Percentiles rank a stretch among this genome's conserved stretches.
Evolutionary conservation across 2,797 vertebrate species (phyloP).

Genomic region (Catostomus latipinnis): DNA sequence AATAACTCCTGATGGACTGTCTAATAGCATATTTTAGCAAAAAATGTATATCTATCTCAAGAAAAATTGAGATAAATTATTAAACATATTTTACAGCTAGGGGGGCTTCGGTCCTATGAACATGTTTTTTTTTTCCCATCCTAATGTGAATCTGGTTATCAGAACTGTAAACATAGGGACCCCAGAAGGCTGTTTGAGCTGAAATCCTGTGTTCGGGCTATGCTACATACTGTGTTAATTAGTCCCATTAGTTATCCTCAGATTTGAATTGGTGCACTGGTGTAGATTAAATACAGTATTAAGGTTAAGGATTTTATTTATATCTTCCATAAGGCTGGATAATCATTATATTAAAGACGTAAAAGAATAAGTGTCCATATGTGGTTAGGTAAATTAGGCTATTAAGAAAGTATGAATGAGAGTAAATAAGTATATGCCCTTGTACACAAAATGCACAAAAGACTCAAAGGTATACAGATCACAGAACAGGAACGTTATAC

Average conservation of each 20-base stretch:
- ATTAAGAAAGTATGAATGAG: slow-evolving; percentile 26
- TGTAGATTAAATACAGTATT: slow-evolving; percentile 29
- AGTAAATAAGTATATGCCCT: slow-evolving; percentile 1
- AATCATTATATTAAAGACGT: slow-evolving; percentile 40
- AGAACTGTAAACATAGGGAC: slow-evolving; percentile 4
- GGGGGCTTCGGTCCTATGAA: neutral
- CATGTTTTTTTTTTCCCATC: slow-evolving; percentile 4
- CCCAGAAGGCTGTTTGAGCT: slow-evolving; percentile 15
- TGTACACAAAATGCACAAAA: neutral
- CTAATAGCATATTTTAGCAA: slow-evolving; percentile 1
- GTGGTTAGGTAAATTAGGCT: slow-evolving; percentile 39
- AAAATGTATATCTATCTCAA: slow-evolving; percentile 1
- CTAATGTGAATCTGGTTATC: slow-evolving; percentile 3
- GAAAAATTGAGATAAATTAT: neutral
- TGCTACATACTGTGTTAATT: slow-evolving; percentile 26
- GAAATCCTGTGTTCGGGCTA: slow-evolving; percentile 3
- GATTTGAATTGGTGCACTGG: slow-evolving; percentile 29
- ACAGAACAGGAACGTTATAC: neutral
- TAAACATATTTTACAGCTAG: neutral
- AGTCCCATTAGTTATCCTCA: slow-evolving; percentile 34
- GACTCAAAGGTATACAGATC: neutral
- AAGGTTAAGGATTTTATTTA: slow-evolving; percentile 44
- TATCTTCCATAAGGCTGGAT: slow-evolving; percentile 31
- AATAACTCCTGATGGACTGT: neutral
- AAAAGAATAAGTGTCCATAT: slow-evolving; percentile 25